phyloP scores from a whole-genome alignment of 1,140 invertebrate species.

The Calosoma granatense region DNA sequence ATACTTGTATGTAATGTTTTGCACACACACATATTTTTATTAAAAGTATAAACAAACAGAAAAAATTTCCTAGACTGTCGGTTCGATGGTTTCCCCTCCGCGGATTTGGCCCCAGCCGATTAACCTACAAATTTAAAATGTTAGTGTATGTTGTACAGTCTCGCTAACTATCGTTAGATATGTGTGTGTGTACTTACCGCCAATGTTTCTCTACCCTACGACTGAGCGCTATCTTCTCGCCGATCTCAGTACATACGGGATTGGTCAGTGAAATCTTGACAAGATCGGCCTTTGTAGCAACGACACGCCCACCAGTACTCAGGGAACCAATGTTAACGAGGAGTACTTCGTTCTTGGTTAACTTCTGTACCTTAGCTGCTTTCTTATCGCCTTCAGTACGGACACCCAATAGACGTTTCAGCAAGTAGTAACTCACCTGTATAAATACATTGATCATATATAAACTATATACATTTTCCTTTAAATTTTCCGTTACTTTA shows the following conservation, averaged over 20 bases:
- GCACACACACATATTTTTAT: background rate
- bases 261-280: slow-evolving; percentile 95
- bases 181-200: slow-evolving; percentile 52
- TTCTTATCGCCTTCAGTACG: slow-evolving; percentile 98
- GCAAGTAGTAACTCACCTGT: slow-evolving; percentile 83
- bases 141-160: slow-evolving; percentile 11
- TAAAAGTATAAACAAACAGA: background rate
- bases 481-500: slow-evolving; percentile 18
- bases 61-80: slow-evolving; percentile 31
- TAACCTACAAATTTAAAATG: slow-evolving; percentile 46
- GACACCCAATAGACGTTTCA: slow-evolving; percentile 91
- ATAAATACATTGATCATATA: slow-evolving; percentile 12
- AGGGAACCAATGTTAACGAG: slow-evolving; percentile 98
- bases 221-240: slow-evolving; percentile 97
- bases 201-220: slow-evolving; percentile 98
- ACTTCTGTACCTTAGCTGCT: slow-evolving; percentile 89
- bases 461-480: slow-evolving; percentile 6
- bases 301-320: slow-evolving; percentile 92
- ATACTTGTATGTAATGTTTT: background rate
- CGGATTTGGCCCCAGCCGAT: slow-evolving; percentile 97
- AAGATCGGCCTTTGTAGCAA: slow-evolving; percentile 94
- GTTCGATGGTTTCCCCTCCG: slow-evolving; percentile 81
- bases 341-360: slow-evolving; percentile 80
- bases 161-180: no score
- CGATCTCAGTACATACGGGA: slow-evolving; percentile 97